Conservation (phyloP, 2,797 vertebrate genomes). For the Microctenopoma steveboyesi region DNA sequence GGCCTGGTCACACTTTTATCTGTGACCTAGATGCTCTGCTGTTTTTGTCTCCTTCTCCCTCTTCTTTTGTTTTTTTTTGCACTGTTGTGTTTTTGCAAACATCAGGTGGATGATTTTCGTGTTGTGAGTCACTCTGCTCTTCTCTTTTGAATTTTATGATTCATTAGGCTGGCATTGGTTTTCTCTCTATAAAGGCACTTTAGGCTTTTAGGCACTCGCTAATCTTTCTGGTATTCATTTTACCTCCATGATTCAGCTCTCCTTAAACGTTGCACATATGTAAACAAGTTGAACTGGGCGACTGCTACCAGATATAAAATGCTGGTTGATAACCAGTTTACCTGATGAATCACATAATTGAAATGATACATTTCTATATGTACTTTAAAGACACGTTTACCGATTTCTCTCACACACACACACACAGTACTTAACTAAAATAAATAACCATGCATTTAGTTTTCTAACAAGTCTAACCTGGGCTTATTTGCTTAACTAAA, state of each 20-base stretch:
- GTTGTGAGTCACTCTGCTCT: constrained; percentile 49
- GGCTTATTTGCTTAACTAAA: too few relatives aligned
- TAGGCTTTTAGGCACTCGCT: constrained; percentile 31
- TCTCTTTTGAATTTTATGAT: constrained; percentile 54
- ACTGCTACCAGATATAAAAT: not conserved
- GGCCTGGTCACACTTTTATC: constrained; percentile 55
- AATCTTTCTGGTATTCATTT: constrained; percentile 25
- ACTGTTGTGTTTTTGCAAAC: constrained; percentile 40
- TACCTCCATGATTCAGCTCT: not conserved
- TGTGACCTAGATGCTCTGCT: constrained; percentile 49
- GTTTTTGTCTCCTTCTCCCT: constrained; percentile 17
- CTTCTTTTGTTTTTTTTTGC: not conserved
- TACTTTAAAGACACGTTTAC: not conserved
- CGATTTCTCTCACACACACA: too few relatives aligned
- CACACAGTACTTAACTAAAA: too few relatives aligned
- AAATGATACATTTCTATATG: not conserved
- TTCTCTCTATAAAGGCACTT: constrained; percentile 42
- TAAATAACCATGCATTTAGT: too few relatives aligned
- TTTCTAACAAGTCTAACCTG: too few relatives aligned
- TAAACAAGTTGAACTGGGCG: constrained; percentile 9
- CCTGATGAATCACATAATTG: not conserved
- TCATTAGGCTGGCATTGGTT: constrained; percentile 35
- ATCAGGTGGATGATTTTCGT: constrained; percentile 44
- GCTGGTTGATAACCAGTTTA: not conserved
- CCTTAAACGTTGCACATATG: constrained; percentile 20